Conservation (phyloP, 2,113 vertebrate genomes). For the Rhinolophus sinicus region DNA sequence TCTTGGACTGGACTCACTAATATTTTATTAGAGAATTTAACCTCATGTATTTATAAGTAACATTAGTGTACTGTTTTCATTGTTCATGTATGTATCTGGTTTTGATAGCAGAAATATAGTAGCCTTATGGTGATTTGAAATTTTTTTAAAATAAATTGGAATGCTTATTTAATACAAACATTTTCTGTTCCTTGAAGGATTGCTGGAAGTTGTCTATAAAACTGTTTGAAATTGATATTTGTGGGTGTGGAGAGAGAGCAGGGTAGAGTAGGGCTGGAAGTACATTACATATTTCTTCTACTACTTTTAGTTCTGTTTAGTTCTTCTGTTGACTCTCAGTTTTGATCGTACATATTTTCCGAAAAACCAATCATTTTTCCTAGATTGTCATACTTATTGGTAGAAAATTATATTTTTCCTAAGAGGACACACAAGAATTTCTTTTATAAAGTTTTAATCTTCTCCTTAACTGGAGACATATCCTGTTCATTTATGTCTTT, state of each 20-base stretch:
- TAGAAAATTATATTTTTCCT: not conserved
- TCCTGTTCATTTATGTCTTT: not conserved
- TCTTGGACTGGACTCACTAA: not conserved
- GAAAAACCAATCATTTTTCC: not conserved
- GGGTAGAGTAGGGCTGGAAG: not conserved
- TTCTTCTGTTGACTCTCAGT: not conserved
- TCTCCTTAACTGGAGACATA: not conserved
- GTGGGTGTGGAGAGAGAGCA: not conserved
- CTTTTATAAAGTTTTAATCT: not conserved
- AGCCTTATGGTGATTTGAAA: not conserved
- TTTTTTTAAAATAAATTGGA: not conserved
- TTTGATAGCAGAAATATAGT: not conserved
- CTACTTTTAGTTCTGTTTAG: not conserved
- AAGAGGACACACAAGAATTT: not conserved
- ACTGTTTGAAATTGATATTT: not conserved
- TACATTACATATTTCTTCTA: not conserved
- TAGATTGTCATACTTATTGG: not conserved
- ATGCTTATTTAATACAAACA: not conserved
- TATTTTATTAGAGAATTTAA: not conserved
- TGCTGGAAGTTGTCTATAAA: not conserved
- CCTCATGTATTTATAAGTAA: not conserved
- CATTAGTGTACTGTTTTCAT: not conserved
- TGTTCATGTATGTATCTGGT: not conserved
- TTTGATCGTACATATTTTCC: not conserved
- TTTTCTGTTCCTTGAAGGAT: not conserved